Conservation (phyloP, 2,113 vertebrate genomes). For the zebrafish (Danio rerio) region DNA sequence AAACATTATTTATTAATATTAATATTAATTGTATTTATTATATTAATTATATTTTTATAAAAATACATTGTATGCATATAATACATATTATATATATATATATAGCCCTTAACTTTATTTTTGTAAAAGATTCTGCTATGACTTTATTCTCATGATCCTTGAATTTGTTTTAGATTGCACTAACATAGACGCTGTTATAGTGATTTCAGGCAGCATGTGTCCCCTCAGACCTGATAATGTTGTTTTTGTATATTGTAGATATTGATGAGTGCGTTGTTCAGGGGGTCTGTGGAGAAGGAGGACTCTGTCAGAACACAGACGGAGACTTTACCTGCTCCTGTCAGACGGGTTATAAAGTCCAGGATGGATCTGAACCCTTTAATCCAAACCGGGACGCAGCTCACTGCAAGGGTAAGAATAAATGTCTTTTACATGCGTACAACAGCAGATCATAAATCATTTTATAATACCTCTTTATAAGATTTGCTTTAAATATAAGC, state of each 20-base stretch:
- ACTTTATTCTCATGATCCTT: too few species aligned
- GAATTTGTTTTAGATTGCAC: too few species aligned
- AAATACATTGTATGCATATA: too few species aligned
- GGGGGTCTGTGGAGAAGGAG: constrained; percentile 81
- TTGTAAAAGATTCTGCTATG: too few species aligned
- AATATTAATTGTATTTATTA: too few species aligned
- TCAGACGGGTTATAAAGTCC: constrained; percentile 78
- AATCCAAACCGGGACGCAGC: constrained; percentile 65
- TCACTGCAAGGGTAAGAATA: constrained; percentile 80
- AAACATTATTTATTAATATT: too few species aligned
- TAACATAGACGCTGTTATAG: neutral
- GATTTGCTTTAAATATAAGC: too few species aligned
- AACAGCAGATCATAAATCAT: neutral
- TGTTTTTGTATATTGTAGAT: constrained; percentile 73
- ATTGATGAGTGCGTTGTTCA: constrained; percentile 82
- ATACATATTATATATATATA: too few species aligned
- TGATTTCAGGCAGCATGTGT: neutral
- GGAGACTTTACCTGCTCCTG: constrained; percentile 87
- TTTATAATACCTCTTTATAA: neutral
- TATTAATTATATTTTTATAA: too few species aligned
- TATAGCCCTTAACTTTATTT: too few species aligned
- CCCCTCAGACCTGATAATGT: neutral
- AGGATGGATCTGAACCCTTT: constrained; percentile 77
- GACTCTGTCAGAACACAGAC: constrained; percentile 79
- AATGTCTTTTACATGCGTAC: neutral